Conservation (phyloP, 1,140 invertebrate genomes). For the Diachasmimorpha longicaudata region DNA sequence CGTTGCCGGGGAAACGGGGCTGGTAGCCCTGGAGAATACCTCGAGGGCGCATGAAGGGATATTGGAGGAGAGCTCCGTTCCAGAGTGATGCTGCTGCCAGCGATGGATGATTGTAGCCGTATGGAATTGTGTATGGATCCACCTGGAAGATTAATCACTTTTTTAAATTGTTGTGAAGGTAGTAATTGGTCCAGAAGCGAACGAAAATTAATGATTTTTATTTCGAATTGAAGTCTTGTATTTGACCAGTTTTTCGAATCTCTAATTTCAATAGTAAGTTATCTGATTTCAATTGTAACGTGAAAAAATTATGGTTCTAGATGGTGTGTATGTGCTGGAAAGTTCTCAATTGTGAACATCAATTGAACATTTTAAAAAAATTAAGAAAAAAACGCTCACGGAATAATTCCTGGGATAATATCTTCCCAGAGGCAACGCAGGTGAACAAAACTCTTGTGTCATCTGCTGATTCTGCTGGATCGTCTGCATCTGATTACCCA, state of each 20-base stretch:
- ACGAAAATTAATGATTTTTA: no score
- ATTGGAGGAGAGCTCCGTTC: slow-evolving; percentile 23
- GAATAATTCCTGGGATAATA: slow-evolving; percentile 44
- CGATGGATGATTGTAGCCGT: slow-evolving; percentile 34
- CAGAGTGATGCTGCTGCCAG: slow-evolving; percentile 26
- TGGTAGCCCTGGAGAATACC: slow-evolving; percentile 2
- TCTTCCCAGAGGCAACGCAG: slow-evolving; percentile 32
- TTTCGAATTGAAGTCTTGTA: no score
- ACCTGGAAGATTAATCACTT: slow-evolving; percentile 35
- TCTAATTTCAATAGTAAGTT: no score
- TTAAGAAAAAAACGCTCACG: slow-evolving; percentile 32
- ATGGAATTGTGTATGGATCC: slow-evolving; percentile 37
- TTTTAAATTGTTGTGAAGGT: no score
- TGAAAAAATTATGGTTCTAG: no score
- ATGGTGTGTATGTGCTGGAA: no score
- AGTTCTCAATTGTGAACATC: no score
- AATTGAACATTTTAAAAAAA: no score
- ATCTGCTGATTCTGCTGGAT: background rate
- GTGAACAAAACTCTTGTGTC: slow-evolving; percentile 32
- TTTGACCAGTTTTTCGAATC: no score
- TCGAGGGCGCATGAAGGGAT: slow-evolving; percentile 12
- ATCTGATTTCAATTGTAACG: no score
- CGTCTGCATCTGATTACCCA: background rate
- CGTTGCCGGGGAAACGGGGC: background rate
- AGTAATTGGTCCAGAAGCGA: no score